These are phyloP conservation scores for Solea solea DNA, from an alignment of 2,113 vertebrate genomes.

Conservation along the genomic window DNA sequence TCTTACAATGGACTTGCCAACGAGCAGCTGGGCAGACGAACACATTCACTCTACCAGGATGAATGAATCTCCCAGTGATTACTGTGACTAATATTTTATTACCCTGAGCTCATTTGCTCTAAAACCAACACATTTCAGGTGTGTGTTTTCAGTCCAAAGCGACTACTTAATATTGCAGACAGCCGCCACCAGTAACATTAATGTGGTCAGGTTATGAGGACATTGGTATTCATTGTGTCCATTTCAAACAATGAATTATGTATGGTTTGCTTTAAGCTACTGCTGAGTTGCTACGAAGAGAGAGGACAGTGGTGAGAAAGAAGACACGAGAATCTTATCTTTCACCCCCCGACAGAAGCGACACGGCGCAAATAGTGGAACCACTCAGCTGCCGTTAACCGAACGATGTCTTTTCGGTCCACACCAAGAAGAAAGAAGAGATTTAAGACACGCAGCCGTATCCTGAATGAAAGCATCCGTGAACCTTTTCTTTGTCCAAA, in stretches of 20 bases:
- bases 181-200: constrained; percentile 69
- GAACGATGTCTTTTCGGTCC: constrained; percentile 11
- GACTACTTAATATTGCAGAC: constrained; percentile 68
- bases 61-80: background rate
- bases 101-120: constrained; percentile 4
- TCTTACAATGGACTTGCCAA: background rate
- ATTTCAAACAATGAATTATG: constrained; percentile 82
- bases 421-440: constrained; percentile 23
- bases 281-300: constrained; percentile 41
- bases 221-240: constrained; percentile 82
- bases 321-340: constrained; percentile 42
- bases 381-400: constrained; percentile 14
- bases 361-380: constrained; percentile 25
- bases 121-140: constrained; percentile 14
- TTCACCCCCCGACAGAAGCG: constrained; percentile 9
- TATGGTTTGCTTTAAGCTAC: constrained; percentile 76
- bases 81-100: background rate
- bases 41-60: background rate
- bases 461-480: background rate
- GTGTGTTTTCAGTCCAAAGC: constrained; percentile 58
- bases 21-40: background rate
- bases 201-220: constrained; percentile 78
- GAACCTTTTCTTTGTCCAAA: no score
- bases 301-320: constrained; percentile 47
- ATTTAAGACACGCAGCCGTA: constrained; percentile 6